Evolutionary conservation across 2,113 vertebrate genomes (phyloP).

Genomic region (Ceuthmochares aereus): DNA sequence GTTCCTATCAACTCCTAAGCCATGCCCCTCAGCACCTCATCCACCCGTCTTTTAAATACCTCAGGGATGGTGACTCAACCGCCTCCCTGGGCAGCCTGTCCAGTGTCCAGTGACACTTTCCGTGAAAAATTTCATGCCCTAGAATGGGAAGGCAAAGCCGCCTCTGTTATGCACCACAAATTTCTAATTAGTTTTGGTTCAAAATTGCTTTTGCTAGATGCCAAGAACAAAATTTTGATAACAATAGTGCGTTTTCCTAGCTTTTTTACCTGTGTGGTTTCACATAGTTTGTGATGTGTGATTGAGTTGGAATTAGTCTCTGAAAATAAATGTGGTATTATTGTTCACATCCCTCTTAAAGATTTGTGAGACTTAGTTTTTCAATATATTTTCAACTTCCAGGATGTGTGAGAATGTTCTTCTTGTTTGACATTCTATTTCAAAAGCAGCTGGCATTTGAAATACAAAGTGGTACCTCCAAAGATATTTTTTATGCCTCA

Average conservation of each 20-base stretch:
- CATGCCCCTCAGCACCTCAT: too few relatives aligned
- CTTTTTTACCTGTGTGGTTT: neutral
- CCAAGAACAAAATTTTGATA: neutral
- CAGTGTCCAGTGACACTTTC: too few relatives aligned
- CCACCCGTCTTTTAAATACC: too few relatives aligned
- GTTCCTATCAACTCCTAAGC: too few relatives aligned
- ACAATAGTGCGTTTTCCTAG: neutral
- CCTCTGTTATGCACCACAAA: neutral
- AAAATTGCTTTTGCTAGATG: neutral
- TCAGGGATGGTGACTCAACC: too few relatives aligned
- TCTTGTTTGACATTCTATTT: neutral
- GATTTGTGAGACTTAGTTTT: neutral
- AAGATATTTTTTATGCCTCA: neutral
- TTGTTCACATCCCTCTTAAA: neutral
- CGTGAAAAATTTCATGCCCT: neutral
- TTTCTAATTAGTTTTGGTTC: neutral
- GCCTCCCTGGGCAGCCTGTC: too few relatives aligned
- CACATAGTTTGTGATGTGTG: neutral
- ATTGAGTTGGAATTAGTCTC: neutral
- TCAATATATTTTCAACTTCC: neutral
- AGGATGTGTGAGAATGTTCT: neutral
- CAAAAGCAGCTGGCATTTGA: neutral
- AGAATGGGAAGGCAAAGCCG: neutral
- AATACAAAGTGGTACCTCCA: neutral
- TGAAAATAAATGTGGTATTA: neutral